A percentile compares a stretch with the other conserved stretches of the same genome.
phyloP scores from a whole-genome alignment of 2,888 invertebrate species.

The Noctua pronuba region DNA sequence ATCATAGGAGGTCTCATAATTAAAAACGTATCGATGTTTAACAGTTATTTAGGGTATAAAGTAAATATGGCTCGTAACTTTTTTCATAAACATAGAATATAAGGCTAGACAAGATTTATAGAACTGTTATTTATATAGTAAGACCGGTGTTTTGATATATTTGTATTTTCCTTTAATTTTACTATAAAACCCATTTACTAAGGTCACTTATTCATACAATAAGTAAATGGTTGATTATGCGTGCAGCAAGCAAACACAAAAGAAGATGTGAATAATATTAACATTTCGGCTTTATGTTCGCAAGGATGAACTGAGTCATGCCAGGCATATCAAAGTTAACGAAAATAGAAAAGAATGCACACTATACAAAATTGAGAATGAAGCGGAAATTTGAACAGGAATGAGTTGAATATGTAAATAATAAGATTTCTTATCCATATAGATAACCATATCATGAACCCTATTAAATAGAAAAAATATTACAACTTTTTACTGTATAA shows the following conservation, averaged over 20 bases:
- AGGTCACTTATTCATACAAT: conserved; percentile 32
- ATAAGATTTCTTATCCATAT: conserved; percentile 62
- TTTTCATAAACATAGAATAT: conserved; percentile 46
- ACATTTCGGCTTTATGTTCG: conserved; percentile 15
- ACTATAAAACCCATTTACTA: conserved; percentile 31
- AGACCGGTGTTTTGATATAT: conserved; percentile 36
- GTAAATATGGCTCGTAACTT: conserved; percentile 50
- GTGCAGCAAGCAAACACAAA: conserved; percentile 12
- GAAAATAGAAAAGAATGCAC: conserved; percentile 34
- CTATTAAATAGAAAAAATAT: conserved; percentile 64
- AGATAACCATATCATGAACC: conserved; percentile 70
- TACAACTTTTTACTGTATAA: conserved; percentile 65
- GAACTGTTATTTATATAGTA: conserved; percentile 48
- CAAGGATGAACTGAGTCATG: conserved; percentile 26
- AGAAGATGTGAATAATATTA: conserved; percentile 9
- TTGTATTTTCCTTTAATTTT: conserved; percentile 29
- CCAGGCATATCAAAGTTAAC: conserved; percentile 51
- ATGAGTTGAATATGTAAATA: conserved; percentile 64
- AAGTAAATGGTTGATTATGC: conserved; percentile 13
- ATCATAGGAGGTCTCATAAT: conserved; percentile 13
- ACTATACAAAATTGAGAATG: conserved; percentile 23
- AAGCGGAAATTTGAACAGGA: conserved; percentile 50
- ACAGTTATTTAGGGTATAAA: conserved; percentile 48
- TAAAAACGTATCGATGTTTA: conserved; percentile 29
- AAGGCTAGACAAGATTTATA: conserved; percentile 48